Conservation (phyloP, 2,113 vertebrate species). For the Ailurus styani region DNA sequence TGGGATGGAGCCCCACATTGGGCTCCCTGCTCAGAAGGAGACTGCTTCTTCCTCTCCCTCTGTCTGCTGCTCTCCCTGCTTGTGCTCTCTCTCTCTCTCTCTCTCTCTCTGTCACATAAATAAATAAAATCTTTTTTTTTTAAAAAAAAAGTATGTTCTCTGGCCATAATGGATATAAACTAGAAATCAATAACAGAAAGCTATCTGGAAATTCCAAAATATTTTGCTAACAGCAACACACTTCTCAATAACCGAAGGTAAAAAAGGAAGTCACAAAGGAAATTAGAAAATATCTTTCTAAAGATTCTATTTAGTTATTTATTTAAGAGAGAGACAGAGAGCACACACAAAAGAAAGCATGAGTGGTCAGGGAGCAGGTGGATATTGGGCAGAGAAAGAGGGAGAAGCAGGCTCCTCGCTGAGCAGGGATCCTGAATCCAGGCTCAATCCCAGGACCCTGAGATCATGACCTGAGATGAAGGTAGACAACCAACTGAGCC, state of each 20-base stretch:
- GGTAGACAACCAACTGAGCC: background rate
- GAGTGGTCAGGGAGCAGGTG: fast-evolving
- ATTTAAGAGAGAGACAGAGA: too few relatives aligned
- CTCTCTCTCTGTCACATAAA: too few relatives aligned
- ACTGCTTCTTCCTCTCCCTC: too few relatives aligned
- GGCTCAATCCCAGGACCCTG: background rate
- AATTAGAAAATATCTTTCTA: background rate
- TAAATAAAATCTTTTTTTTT: too few relatives aligned
- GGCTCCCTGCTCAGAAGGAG: too few relatives aligned
- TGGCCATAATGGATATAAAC: background rate
- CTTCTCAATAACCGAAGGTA: background rate
- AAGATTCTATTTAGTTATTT: too few relatives aligned
- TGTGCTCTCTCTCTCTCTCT: too few relatives aligned
- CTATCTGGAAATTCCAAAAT: background rate
- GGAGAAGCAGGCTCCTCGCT: background rate
- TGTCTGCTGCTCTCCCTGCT: too few relatives aligned
- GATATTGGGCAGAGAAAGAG: background rate
- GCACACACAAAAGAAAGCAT: background rate
- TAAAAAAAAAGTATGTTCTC: background rate
- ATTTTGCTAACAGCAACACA: background rate
- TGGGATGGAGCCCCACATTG: too few relatives aligned
- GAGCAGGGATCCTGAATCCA: background rate
- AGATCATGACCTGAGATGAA: background rate
- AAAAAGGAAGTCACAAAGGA: background rate
- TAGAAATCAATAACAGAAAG: background rate